Evolutionary conservation across 2,888 invertebrate genomes (phyloP).

Genomic region (Syrphus vitripennis): DNA sequence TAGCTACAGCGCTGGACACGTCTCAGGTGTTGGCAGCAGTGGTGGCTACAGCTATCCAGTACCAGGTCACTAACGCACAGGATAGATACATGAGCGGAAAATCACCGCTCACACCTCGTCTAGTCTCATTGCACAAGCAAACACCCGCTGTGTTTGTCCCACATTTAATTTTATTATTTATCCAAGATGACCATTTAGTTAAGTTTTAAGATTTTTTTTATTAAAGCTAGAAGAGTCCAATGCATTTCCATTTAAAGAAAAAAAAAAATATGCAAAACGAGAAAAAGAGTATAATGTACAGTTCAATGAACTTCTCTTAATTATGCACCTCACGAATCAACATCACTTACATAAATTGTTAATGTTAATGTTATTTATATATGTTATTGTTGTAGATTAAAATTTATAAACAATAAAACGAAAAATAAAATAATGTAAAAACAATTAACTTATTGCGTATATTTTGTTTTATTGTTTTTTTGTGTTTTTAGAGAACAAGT

Average conservation of each 20-base stretch:
- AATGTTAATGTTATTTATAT: slow-evolving; percentile 66
- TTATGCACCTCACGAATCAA: slow-evolving; percentile 11
- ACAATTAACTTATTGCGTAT: slow-evolving; percentile 29
- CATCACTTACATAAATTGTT: slow-evolving; percentile 44
- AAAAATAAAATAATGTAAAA: slow-evolving; percentile 35
- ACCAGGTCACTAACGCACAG: slow-evolving; percentile 72
- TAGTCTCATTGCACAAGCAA: slow-evolving; percentile 66
- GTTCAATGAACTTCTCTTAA: slow-evolving; percentile 16
- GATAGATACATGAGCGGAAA: slow-evolving; percentile 24
- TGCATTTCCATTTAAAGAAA: slow-evolving; percentile 42
- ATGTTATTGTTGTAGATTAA: slow-evolving; percentile 60
- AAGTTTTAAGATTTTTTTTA: slow-evolving; percentile 30
- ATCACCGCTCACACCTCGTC: slow-evolving; percentile 55
- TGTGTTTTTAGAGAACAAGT: slow-evolving; percentile 27
- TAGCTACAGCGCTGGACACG: slow-evolving; percentile 77
- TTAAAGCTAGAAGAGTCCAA: slow-evolving; percentile 60
- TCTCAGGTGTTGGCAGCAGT: slow-evolving; percentile 74
- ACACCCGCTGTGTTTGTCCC: slow-evolving; percentile 38
- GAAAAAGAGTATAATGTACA: neutral
- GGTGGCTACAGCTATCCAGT: slow-evolving; percentile 75
- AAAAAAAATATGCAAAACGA: neutral
- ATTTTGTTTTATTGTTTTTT: neutral
- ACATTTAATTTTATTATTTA: slow-evolving; percentile 64
- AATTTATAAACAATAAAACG: slow-evolving; percentile 11
- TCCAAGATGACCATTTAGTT: slow-evolving; percentile 54